Base-by-base conservation (phyloP, 2,113 vertebrate genomes). In the Neodon shergylaensis region DNA sequence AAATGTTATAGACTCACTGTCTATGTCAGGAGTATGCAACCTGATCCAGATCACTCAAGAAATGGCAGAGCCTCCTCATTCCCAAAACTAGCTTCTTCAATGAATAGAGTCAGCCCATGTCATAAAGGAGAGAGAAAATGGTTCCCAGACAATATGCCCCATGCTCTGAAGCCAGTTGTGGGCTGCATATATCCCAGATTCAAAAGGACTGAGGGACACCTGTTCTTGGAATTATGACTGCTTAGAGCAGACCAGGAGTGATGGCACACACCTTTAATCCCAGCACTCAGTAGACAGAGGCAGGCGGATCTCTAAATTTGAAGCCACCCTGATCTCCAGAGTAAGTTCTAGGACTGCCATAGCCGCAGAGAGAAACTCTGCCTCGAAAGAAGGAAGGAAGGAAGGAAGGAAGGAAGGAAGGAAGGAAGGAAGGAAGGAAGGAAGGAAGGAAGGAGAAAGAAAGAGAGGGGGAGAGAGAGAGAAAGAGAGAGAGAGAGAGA, bases 41-140 rank as follows among this genome's bases (percentile, higher is more conserved):
- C 68, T 58, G 78, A 54, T 82, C 31, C 44, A 72, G 85, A 49
- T 76, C 84, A 28, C 63, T 95, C 44, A 72, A 88, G 49, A 95
- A 92, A 74, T 12, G 79, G 33, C 24, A 70, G 61, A 78, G 33
- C 42, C 77, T 92, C 42, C 61, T 94, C 88, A 90, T 16, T 73
- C 54, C 61, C 93, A 74, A 88, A 58, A 12, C 1, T 24, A 89
- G 33, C 66, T 28, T 78, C 63, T 73, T 52, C 24, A 52, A 63
- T 91, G 33, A 91, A 52, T 7, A 24, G 47, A 84, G n/a, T 36
- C 16, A 76, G 78, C n/a, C 83, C 70, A 54, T 17, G 54, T 36
- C 49, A 47, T 12, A 54, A 14, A 3, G 85, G n/a, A 26, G 47
- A 22, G 39, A 12, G 70, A 14, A 8, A 88, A 91, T 2, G 22